Conservation (phyloP, 2,888 invertebrate genomes). For the Erebia aethiops region DNA sequence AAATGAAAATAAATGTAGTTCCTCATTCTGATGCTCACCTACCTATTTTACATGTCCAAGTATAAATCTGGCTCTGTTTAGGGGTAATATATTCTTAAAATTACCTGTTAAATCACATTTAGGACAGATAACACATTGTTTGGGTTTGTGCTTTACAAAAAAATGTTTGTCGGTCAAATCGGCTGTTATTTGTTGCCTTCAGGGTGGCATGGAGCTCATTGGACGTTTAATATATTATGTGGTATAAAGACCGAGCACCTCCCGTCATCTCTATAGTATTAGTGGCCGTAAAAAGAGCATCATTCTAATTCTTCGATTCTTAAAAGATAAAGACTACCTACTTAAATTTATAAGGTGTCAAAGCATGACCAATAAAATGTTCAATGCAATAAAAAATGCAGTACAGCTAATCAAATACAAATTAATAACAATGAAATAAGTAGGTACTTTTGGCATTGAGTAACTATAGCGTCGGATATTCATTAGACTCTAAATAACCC, state of each 20-base stretch:
- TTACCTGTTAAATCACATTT: slow-evolving; percentile 82
- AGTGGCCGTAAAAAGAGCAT: slow-evolving; percentile 24
- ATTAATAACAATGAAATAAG: slow-evolving; percentile 41
- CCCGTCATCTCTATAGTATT: slow-evolving; percentile 23
- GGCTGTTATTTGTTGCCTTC: slow-evolving; percentile 73
- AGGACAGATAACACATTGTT: slow-evolving; percentile 80
- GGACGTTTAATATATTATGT: slow-evolving; percentile 65
- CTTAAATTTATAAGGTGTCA: slow-evolving; percentile 23
- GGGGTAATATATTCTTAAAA: slow-evolving; percentile 78
- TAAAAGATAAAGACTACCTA: slow-evolving; percentile 19
- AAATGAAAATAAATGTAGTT: slow-evolving; percentile 83
- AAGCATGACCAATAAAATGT: slow-evolving; percentile 9
- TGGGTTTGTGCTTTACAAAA: slow-evolving; percentile 68
- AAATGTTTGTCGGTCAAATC: slow-evolving; percentile 74
- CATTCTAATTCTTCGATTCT: slow-evolving; percentile 10
- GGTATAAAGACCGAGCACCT: slow-evolving; percentile 49
- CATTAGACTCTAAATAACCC: slow-evolving; percentile 29
- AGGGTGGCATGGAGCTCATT: slow-evolving; percentile 75
- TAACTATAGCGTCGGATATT: slow-evolving; percentile 5
- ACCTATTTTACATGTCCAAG: slow-evolving; percentile 73
- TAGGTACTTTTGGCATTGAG: slow-evolving; percentile 6
- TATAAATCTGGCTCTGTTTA: slow-evolving; percentile 76
- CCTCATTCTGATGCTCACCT: slow-evolving; percentile 76
- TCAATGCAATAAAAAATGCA: slow-evolving; percentile 16
- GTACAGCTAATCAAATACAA: slow-evolving; percentile 21